Evolutionary conservation across 2,797 vertebrate species (phyloP), one percentile per base, ranked within the genome.

Genomic region (Oryzias dopingdopingensis): DNA sequence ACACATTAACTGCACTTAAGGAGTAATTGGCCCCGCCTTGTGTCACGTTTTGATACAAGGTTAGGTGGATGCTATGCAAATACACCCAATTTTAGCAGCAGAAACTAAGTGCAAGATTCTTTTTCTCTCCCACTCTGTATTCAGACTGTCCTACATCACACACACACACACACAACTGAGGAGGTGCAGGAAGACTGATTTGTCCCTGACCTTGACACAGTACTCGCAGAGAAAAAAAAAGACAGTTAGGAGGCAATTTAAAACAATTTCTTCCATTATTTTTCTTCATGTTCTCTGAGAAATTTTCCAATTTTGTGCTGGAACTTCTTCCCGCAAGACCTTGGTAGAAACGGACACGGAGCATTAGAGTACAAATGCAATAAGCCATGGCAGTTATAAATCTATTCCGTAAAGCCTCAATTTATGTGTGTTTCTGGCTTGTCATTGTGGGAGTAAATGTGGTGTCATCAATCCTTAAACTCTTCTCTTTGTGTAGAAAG

Each of bases 181-280:
- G 43, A 75, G 75, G 67, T 70, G 60, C 47, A 55, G 70, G 48
- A 22, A 60, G 70, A 85, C 70, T 62, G 51, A 49, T 74, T 70
- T 77, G 74, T 74, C 71, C 41, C 1, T 82, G 85, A 89, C 88
- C 82, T 87, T 89, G 86, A 86, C 74, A 76, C 49, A 67, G 69
- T 86, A 76, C 62, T 54, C 54, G 72, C 45, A 20, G 23, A 4
- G 32, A 10, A 4, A 47, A 12, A 72, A 73, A 79, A 72, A 71
- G 49, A 46, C 62, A 62, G 55, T 65, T 54, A 51, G 49, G 60
- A 77, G 54, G 62, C 67, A 80, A 82, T 82, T 83, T 80, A 73
- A 84, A 75, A 79, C 65, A 49, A 66, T 85, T 84, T 68, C 70
- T 69, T 52, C 56, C 80, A 79, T 78, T 69, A 58, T 57, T 78